A percentile compares a stretch with the other conserved stretches of the same genome.
phyloP scores from a whole-genome alignment of 2,888 invertebrate genomes.

The Seladonia tumulorum region DNA sequence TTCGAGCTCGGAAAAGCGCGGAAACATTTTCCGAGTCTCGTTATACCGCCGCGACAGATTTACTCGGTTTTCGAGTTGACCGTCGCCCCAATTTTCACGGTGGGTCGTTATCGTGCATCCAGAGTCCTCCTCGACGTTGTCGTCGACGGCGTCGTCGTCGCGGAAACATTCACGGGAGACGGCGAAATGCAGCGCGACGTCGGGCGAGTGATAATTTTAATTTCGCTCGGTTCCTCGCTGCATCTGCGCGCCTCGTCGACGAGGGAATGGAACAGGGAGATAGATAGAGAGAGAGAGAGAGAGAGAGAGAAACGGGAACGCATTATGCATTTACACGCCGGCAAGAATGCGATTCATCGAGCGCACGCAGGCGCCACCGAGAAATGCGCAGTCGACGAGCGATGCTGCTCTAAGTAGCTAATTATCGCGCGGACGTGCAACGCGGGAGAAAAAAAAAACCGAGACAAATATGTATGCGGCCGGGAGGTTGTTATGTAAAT shows the following conservation, averaged over 20 bases:
- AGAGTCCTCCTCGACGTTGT: conserved; percentile 10
- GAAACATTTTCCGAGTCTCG: neutral
- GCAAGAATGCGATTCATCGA: conserved; percentile 59
- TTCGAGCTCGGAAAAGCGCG: neutral
- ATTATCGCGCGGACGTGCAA: conserved; percentile 52
- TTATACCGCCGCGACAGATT: neutral
- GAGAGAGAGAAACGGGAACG: conserved; percentile 16
- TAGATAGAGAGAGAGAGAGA: neutral
- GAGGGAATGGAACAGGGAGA: neutral
- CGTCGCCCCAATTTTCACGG: conserved; percentile 18
- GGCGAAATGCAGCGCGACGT: conserved; percentile 31
- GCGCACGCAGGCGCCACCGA: conserved; percentile 51
- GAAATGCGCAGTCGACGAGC: conserved; percentile 33
- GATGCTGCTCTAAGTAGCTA: conserved; percentile 54
- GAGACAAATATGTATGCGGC: neutral
- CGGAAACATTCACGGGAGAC: conserved; percentile 1
- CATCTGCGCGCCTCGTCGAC: conserved; percentile 35
- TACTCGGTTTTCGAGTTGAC: conserved; percentile 15
- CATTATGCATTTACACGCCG: conserved; percentile 44
- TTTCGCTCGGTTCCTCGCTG: conserved; percentile 34
- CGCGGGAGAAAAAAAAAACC: neutral
- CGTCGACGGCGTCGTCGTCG: neutral
- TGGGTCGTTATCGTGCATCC: conserved; percentile 39
- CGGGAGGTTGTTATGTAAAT: conserved; percentile 1
- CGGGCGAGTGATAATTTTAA: conserved; percentile 51